Percentiles rank a stretch among this genome's conserved stretches.
phyloP scores from a whole-genome alignment of 2,888 invertebrate genomes.

The Spatulosminthurus flaviceps region DNA sequence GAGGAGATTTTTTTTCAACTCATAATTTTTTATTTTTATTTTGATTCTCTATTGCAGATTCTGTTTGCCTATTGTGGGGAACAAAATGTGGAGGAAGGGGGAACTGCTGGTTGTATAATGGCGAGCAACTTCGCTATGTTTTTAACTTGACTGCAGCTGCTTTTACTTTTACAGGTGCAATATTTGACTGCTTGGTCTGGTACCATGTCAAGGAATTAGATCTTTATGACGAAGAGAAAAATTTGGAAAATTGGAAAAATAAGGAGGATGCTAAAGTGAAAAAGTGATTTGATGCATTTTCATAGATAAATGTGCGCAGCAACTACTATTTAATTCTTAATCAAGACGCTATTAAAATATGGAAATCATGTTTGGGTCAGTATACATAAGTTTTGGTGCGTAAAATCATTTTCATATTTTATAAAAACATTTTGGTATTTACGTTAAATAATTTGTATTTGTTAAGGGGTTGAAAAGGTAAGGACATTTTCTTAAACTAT shows the following conservation, averaged over 20 bases:
- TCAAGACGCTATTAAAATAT: no score
- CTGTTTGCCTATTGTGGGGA: conserved; percentile 57
- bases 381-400: no score
- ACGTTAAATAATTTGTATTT: no score
- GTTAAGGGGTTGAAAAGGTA: no score
- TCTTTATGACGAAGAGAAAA: conserved; percentile 69
- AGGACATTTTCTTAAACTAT: no score
- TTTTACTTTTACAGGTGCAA: conserved; percentile 71
- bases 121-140: conserved; percentile 55
- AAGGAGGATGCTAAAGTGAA: conserved; percentile 28
- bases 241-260: conserved; percentile 59
- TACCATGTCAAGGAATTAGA: conserved; percentile 72
- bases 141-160: conserved; percentile 65
- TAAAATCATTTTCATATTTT: no score
- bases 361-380: no score
- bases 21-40: neutral
- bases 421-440: no score
- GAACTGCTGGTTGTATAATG: conserved; percentile 60
- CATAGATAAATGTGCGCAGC: no score
- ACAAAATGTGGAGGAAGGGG: conserved; percentile 57
- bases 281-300: neutral
- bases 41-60: no score
- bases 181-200: conserved; percentile 73
- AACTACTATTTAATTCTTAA: no score
- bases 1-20: neutral